phyloP scores from a whole-genome alignment of 2,797 vertebrate species.

The Telmatherina bonti region DNA sequence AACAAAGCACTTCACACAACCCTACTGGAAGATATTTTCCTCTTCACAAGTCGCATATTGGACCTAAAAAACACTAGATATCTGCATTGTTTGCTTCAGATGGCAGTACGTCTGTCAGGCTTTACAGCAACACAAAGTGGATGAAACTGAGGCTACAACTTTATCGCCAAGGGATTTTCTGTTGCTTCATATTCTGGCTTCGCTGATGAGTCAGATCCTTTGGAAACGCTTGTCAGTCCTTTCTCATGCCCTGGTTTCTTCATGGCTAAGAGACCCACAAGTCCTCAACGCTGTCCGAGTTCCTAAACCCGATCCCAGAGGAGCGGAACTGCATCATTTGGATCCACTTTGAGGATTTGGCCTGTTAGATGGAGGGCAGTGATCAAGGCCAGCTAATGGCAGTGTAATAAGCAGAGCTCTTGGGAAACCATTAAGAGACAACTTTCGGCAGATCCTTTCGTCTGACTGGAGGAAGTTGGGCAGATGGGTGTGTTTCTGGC shows the following conservation, averaged over 20 bases:
- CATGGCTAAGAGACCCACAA: conserved; percentile 1
- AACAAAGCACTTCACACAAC: too few relatives aligned
- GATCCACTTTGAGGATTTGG: conserved; percentile 15
- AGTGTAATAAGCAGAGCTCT: conserved; percentile 22
- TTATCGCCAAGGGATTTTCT: conserved; percentile 12
- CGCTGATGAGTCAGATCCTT: conserved; percentile 31
- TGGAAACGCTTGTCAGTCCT: conserved; percentile 42
- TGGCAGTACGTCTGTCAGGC: conserved; percentile 45
- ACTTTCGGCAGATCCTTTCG: conserved; percentile 20
- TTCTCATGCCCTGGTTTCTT: conserved; percentile 25
- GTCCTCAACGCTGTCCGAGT: conserved; percentile 8
- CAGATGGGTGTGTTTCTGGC: conserved; percentile 42
- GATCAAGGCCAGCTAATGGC: conserved; percentile 51
- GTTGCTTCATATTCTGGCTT: conserved; percentile 8
- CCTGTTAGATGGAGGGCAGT: conserved; percentile 21
- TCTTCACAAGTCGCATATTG: not conserved
- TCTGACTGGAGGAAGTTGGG: conserved; percentile 36
- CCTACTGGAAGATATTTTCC: not conserved
- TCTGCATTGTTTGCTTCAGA: conserved; percentile 49
- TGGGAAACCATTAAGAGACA: conserved; percentile 54
- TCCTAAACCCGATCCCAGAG: too few relatives aligned
- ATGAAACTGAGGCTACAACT: conserved; percentile 23
- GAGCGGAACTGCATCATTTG: conserved; percentile 30
- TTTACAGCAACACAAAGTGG: conserved; percentile 29
- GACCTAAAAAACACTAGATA: conserved; percentile 33